Percentiles rank a stretch among this genome's conserved stretches.
phyloP scores from a whole-genome alignment of 2,113 vertebrate genomes.

The Psittacula cyanocephala region DNA sequence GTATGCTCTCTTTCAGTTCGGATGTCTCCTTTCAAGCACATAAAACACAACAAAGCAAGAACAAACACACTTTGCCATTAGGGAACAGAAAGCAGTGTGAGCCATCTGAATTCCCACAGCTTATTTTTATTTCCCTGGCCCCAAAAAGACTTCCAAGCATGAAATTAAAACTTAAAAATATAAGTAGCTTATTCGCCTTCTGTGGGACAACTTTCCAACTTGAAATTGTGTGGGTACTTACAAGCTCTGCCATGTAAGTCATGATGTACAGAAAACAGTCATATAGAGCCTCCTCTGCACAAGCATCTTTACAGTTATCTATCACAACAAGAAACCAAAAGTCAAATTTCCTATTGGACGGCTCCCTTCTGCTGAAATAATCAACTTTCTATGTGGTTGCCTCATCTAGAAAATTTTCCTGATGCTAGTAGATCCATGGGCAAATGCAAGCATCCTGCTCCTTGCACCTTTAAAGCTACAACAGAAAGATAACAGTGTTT shows the following conservation, averaged over 20 bases:
- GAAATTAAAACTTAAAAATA: not conserved
- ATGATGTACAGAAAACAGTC: not conserved
- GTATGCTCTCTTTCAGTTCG: not conserved
- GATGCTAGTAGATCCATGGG: slow-evolving; percentile 11
- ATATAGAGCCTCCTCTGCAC: not conserved
- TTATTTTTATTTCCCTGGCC: not conserved
- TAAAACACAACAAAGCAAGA: not conserved
- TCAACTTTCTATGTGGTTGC: not conserved
- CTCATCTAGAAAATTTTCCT: slow-evolving; percentile 13
- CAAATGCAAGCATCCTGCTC: slow-evolving; percentile 14
- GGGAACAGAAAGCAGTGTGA: not conserved
- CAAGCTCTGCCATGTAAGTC: not conserved
- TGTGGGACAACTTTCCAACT: not conserved
- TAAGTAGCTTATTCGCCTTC: not conserved
- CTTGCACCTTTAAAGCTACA: slow-evolving; percentile 58
- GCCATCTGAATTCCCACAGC: not conserved
- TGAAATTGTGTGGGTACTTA: not conserved
- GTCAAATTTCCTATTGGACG: not conserved
- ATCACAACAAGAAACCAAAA: not conserved
- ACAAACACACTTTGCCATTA: not conserved
- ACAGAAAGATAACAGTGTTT: slow-evolving; percentile 42
- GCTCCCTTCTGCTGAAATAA: slow-evolving; percentile 20
- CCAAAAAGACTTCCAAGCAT: not conserved
- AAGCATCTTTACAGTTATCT: not conserved
- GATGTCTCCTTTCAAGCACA: not conserved